Evolutionary conservation across 2,113 vertebrate species (phyloP), one percentile per base, ranked within the genome.

Genomic region (Strigops habroptila): DNA sequence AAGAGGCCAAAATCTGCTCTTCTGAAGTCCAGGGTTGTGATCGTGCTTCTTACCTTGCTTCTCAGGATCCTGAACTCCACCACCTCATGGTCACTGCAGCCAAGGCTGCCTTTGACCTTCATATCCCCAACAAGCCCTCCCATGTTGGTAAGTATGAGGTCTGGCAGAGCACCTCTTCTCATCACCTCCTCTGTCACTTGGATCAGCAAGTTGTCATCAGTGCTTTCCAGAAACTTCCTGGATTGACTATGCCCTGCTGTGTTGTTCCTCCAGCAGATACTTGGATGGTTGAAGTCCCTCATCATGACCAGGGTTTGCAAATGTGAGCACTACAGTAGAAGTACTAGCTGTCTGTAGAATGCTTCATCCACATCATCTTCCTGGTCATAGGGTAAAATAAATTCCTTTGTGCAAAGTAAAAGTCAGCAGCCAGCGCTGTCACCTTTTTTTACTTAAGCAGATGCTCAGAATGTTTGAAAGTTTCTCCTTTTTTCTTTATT

Each of bases 201-300:
- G 18, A 14, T 25, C 6, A 3, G 24, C 27, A 86, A 76, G 33
- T 18, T 85, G 55, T 48, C 57, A 15, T 19, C 0, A 0, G 9
- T 44, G 23, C 24, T 77, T 14, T 68, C 17, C 6, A 5, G 52
- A 48, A 82, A 35, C 25, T 87, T 77, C 7, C 51, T 90, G 37
- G 33, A 27, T 76, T 76, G 37, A 23, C 28, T 48, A 4, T 67
- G 22, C n/a, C 22, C 10, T 67, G 27, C 13, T 23, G 27, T 48
- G 19, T 76, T 86, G 22, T 67, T 82, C 18, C 30, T 86, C 19
- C 43, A 68, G 43, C 24, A 67, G n/a, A 6, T 59, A 13, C 18
- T 44, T 68, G 25, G 18, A 12, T 85, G 35, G 25, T 8, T 63
- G 43, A 86, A 77, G n/a, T 74, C 18, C 10, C 4, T 11, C 48